Evolutionary conservation across 23 tunicate genomes (phyloP).

Genomic region (Styela clava): DNA sequence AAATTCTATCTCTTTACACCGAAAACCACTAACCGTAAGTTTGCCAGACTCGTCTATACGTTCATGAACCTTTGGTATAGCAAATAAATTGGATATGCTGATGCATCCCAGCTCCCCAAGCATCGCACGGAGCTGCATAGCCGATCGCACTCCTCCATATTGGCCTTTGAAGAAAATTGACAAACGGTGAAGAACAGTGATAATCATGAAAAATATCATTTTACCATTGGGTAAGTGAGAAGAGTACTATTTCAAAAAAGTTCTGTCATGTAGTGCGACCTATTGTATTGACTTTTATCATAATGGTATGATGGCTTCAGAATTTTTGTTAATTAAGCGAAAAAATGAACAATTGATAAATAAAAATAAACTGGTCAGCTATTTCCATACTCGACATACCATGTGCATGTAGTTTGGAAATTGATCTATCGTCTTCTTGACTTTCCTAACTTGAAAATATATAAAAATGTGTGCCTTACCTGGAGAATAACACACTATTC

Average conservation of each 20-base stretch:
- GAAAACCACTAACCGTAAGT: conserved; percentile 38
- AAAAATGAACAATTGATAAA: too few species aligned
- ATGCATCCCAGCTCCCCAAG: conserved; percentile 90
- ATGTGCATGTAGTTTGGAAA: too few species aligned
- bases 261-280: neutral
- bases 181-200: neutral
- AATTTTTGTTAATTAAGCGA: too few species aligned
- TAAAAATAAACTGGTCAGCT: too few species aligned
- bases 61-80: conserved; percentile 45
- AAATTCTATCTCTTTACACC: too few species aligned
- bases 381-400: too few species aligned
- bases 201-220: conserved; percentile 9
- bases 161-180: conserved; percentile 35
- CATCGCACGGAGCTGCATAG: conserved; percentile 66
- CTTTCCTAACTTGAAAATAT: too few species aligned
- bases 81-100: conserved; percentile 80
- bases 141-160: conserved; percentile 76
- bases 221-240: neutral
- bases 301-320: too few species aligned
- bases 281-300: too few species aligned
- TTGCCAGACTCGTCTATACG: conserved; percentile 47
- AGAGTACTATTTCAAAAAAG: neutral
- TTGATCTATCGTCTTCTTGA: too few species aligned
- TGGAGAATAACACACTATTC: conserved; percentile 74
- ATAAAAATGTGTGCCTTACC: too few species aligned